Percentiles rank a stretch among this genome's conserved stretches.
Evolutionary conservation across 2,113 vertebrate species (phyloP).

Genomic region (Psilopsiagon aurifrons): DNA sequence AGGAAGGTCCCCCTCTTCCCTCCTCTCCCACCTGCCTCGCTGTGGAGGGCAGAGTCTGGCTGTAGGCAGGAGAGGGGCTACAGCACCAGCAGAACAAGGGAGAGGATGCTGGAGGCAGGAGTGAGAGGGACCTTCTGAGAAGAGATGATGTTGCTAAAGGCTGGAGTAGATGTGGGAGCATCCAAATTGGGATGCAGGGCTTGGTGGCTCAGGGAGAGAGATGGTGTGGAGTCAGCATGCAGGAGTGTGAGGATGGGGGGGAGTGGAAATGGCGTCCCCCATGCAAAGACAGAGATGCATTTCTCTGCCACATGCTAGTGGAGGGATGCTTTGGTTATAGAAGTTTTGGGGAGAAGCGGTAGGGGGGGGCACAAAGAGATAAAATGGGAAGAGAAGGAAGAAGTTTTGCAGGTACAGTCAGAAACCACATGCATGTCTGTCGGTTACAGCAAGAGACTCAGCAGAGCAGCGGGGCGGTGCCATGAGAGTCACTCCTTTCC

Average conservation of each 20-base stretch:
- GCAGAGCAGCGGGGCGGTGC: not conserved
- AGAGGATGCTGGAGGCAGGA: not conserved
- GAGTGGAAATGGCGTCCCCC: not conserved
- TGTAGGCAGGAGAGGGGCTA: not conserved
- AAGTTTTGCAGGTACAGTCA: constrained; percentile 27
- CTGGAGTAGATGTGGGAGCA: not conserved
- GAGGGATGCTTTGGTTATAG: constrained; percentile 1
- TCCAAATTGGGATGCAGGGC: not conserved
- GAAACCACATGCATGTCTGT: not conserved
- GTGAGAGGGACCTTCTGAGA: not conserved
- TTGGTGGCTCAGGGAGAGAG: not conserved
- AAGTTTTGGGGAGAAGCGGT: not conserved
- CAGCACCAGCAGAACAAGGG: not conserved
- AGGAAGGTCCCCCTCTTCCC: not conserved
- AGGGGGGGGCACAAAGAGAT: not conserved
- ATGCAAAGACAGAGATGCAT: not conserved
- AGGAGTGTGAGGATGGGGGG: not conserved
- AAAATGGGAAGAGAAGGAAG: not conserved
- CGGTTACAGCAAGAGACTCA: not conserved
- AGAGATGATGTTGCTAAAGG: not conserved
- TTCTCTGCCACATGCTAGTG: not conserved
- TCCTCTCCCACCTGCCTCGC: not conserved
- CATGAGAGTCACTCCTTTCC: not conserved
- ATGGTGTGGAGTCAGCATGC: not conserved
- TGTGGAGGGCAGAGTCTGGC: not conserved